phyloP scores from a whole-genome alignment of 2,113 vertebrate species.

The Numida meleagris region DNA sequence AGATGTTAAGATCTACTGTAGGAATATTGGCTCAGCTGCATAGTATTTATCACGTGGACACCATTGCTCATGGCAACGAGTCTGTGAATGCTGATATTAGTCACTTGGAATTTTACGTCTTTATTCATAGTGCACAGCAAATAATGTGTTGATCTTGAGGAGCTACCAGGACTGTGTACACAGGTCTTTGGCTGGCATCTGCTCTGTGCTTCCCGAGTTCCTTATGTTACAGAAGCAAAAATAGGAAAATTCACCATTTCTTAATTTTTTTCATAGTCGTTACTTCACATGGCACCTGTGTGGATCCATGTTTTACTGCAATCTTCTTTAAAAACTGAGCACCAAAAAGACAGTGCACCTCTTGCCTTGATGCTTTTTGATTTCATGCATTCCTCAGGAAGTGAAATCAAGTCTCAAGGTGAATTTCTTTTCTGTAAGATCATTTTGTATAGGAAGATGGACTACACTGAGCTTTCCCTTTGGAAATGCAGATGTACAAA shows the following conservation, averaged over 20 bases:
- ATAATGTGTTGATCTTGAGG: neutral
- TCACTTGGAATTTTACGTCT: neutral
- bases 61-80: neutral
- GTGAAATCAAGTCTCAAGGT: neutral
- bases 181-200: neutral
- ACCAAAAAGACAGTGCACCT: neutral
- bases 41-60: constrained; percentile 16
- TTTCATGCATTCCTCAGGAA: neutral
- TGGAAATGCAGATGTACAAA: constrained; percentile 31
- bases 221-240: neutral
- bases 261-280: neutral
- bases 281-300: neutral
- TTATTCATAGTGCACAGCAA: neutral
- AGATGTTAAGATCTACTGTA: neutral
- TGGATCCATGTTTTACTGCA: neutral
- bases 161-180: neutral
- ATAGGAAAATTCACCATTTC: neutral
- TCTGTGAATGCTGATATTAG: neutral
- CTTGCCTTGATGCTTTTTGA: neutral
- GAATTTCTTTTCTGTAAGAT: neutral
- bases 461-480: constrained; percentile 33
- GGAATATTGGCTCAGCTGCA: neutral
- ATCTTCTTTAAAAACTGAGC: neutral
- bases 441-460: neutral
- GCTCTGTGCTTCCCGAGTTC: neutral